Evolutionary conservation across 2,797 vertebrate species (phyloP).

Genomic region (Saxicola maurus): DNA sequence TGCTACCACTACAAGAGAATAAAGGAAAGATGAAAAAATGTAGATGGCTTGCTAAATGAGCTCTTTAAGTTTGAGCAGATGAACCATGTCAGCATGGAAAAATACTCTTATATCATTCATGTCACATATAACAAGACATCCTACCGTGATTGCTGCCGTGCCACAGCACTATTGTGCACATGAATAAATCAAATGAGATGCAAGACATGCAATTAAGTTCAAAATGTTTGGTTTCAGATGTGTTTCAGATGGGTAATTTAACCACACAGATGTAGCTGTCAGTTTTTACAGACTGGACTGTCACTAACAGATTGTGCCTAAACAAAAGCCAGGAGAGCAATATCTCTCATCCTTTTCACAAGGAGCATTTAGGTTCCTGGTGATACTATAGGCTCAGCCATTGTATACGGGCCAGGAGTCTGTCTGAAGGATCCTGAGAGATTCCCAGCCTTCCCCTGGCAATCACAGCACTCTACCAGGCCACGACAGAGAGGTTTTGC

Average conservation of each 20-base stretch:
- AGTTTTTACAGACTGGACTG: not conserved
- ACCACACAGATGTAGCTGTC: not conserved
- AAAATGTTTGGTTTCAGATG: not conserved
- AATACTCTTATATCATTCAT: not conserved
- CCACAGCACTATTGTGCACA: not conserved
- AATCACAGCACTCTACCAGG: not conserved
- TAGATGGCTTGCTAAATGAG: not conserved
- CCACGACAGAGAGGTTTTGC: not conserved
- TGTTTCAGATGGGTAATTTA: not conserved
- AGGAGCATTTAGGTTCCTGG: not conserved
- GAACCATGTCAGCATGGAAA: not conserved
- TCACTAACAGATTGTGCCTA: not conserved
- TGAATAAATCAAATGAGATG: not conserved
- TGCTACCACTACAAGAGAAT: not conserved
- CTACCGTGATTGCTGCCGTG: rapidly evolving
- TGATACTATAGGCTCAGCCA: rapidly evolving
- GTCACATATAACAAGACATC: not conserved
- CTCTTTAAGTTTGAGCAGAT: not conserved
- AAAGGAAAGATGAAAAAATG: not conserved
- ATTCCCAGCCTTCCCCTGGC: not conserved
- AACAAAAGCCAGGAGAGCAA: not conserved
- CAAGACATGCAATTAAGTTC: not conserved
- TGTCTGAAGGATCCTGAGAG: not conserved
- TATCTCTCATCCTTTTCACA: not conserved
- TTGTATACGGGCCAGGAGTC: rapidly evolving